These are phyloP conservation scores for Ferrisia virgata DNA, from an alignment of 2,888 invertebrate species.

Conservation along the genomic window DNA sequence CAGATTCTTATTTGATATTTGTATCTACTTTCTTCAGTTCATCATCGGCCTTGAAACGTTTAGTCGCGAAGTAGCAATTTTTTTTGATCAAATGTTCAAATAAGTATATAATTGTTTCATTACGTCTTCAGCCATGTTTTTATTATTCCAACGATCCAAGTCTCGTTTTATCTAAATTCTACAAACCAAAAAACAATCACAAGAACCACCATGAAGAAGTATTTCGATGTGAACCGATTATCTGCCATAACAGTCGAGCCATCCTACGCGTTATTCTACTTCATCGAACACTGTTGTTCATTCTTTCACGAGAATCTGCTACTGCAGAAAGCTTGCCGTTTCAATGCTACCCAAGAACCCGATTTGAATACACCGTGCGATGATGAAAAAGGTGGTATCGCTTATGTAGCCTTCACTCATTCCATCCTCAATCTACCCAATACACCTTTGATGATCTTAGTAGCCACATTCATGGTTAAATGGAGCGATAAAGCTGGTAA, in stretches of 20 bases:
- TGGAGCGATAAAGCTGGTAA: conserved; percentile 36
- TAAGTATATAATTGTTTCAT: no score
- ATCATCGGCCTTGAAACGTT: no score
- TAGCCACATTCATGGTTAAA: background rate
- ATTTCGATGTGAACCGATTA: background rate
- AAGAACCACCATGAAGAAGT: background rate
- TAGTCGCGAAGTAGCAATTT: no score
- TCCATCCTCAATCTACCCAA: background rate
- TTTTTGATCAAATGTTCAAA: no score
- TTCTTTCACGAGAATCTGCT: conserved; percentile 36
- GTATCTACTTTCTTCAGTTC: no score
- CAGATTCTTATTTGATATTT: no score
- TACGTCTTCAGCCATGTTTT: no score
- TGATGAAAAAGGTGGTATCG: conserved; percentile 1
- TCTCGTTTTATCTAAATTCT: no score
- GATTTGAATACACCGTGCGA: conserved; percentile 37
- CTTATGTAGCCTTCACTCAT: background rate
- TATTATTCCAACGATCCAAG: no score
- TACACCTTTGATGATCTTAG: background rate
- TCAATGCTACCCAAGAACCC: background rate
- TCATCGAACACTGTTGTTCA: background rate
- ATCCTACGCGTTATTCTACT: background rate
- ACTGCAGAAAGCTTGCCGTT: conserved; percentile 38
- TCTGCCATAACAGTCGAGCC: conserved; percentile 28
- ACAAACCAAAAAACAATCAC: no score